Base-by-base conservation (phyloP, 1,140 invertebrate species). In the Drosophila melanica region DNA sequence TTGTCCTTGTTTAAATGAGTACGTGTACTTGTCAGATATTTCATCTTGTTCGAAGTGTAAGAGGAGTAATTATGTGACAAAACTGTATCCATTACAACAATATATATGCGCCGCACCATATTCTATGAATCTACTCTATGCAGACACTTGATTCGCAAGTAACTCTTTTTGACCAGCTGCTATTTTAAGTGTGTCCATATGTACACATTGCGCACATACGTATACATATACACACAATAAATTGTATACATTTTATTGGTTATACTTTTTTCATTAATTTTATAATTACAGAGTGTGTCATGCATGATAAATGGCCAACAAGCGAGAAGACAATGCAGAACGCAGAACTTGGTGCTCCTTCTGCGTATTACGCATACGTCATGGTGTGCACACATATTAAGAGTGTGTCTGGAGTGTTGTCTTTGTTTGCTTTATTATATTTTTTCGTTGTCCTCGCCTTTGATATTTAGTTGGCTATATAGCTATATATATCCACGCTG, bases 301-400 rank as follows among this genome's bases (percentile, higher is more conserved):
- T 20, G 60, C 27, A 14, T 81, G 58, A 81, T 86, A 85, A 85
- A 85, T 73, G 58, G 41, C 39, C 74, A 59, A 51, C 42, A 39
- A 14, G 54, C 67, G 63, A 55, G 23, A 39, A 54, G 4, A 44
- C 18, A 16, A 48, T 20, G 44, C 8, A 18, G 48, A 57, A 41
- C 11, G 20, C 42, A 47, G 41, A 8, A 58, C 14, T 51, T 42
- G 39, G 10, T 18, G 16, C 44, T 65, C 23, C n/a, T 33, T 42
- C 30, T 41, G 27, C 60, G 30, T 20, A 69, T 85, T 85, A 77
- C 81, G 69, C 69, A 85, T 85, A 85, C 81, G 73, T 69, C 63
- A 35, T 20, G 57, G 3, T 44, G 44, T 16, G 41, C 62, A 50
- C 53, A 57, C 33, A 33, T 11, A 53, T 67, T 10, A 33, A 33